These are phyloP conservation scores for Spodoptera litura DNA, from an alignment of 1,140 invertebrate species.

Conservation along the genomic window DNA sequence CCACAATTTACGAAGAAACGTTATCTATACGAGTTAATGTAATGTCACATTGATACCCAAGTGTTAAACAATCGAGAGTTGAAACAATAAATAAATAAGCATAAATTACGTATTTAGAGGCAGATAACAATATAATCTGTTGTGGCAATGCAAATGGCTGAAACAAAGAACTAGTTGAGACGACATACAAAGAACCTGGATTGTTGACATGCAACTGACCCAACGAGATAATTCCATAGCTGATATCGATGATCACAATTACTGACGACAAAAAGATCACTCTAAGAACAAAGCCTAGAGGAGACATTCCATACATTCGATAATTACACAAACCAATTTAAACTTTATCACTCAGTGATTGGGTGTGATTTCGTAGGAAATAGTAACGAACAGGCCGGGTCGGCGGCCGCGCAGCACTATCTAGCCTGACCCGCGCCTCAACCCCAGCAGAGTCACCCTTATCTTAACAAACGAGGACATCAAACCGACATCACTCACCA, in stretches of 20 bases:
- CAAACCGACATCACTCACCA: slow-evolving; percentile 66
- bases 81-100: slow-evolving; percentile 28
- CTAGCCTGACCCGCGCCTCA: slow-evolving; percentile 73
- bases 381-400: slow-evolving; percentile 52
- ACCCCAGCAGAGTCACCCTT: slow-evolving; percentile 75
- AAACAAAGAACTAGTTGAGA: slow-evolving; percentile 41
- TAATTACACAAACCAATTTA: background rate
- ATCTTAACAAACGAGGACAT: slow-evolving; percentile 81
- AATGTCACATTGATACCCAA: slow-evolving; percentile 8
- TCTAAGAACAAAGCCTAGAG: slow-evolving; percentile 31
- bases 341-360: slow-evolving; percentile 35
- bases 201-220: slow-evolving; percentile 34
- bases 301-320: slow-evolving; percentile 17
- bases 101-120: slow-evolving; percentile 31
- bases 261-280: slow-evolving; percentile 16
- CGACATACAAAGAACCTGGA: slow-evolving; percentile 33
- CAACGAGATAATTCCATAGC: slow-evolving; percentile 23
- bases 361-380: slow-evolving; percentile 28
- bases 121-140: slow-evolving; percentile 42
- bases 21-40: slow-evolving; percentile 14
- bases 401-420: slow-evolving; percentile 75
- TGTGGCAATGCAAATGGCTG: slow-evolving; percentile 19
- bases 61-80: slow-evolving; percentile 13
- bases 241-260: slow-evolving; percentile 19
- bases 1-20: background rate